A percentile compares a stretch with the other conserved stretches of the same genome.
Conservation (phyloP, 2,888 invertebrate genomes). For the Dasypolia templi region DNA sequence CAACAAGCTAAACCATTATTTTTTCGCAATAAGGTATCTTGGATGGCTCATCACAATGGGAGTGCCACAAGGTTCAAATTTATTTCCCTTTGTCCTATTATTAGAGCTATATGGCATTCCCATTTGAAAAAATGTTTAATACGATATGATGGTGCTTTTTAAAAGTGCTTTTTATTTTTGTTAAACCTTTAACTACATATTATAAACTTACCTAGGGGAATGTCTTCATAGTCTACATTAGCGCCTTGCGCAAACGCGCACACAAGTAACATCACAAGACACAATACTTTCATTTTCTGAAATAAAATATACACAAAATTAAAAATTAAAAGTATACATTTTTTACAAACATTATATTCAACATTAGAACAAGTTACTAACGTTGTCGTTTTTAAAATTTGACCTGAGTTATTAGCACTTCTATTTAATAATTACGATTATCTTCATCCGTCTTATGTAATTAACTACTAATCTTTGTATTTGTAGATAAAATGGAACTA, state of each 20-base stretch:
- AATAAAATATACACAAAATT: conserved; percentile 29
- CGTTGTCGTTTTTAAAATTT: conserved; percentile 27
- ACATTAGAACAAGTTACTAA: conserved; percentile 7
- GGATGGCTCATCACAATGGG: neutral
- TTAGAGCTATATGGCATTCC: neutral
- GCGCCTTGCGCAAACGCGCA: conserved; percentile 55
- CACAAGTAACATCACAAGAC: conserved; percentile 45
- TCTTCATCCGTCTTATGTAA: conserved; percentile 47
- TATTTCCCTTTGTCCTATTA: neutral
- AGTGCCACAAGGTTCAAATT: neutral
- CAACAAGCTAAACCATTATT: neutral
- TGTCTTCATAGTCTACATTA: conserved; percentile 28
- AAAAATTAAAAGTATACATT: neutral
- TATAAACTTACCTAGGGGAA: conserved; percentile 50
- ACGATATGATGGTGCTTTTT: neutral
- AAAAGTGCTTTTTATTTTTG: neutral
- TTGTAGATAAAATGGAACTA: conserved; percentile 43
- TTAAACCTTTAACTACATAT: neutral
- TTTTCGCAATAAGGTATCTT: neutral
- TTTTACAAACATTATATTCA: neutral
- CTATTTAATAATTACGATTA: conserved; percentile 33
- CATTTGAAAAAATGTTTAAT: neutral
- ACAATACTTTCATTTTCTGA: conserved; percentile 62
- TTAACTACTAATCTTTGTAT: conserved; percentile 51
- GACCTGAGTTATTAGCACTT: conserved; percentile 10